These are phyloP conservation scores for Drosophila nannoptera DNA, from an alignment of 1,140 invertebrate species.

Conservation along the genomic window DNA sequence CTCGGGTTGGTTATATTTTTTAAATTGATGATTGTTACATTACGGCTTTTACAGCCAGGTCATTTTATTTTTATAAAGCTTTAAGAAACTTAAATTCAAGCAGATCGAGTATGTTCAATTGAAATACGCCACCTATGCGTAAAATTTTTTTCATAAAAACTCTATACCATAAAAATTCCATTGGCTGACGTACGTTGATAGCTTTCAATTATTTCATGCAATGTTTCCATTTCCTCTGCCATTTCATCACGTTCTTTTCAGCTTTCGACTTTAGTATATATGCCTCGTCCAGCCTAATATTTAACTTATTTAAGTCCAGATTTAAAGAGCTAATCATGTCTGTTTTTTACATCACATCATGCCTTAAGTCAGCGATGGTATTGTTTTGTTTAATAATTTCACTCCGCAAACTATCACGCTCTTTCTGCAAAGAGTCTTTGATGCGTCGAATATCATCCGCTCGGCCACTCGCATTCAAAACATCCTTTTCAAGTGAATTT, in stretches of 20 bases:
- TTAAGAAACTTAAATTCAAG: neutral
- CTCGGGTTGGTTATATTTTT: no score
- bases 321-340: conserved; percentile 58
- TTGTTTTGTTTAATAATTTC: conserved; percentile 64
- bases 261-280: conserved; percentile 55
- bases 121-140: no score
- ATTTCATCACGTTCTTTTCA: conserved; percentile 64
- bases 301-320: conserved; percentile 62
- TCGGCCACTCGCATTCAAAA: conserved; percentile 51
- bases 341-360: conserved; percentile 56
- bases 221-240: conserved; percentile 62
- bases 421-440: conserved; percentile 56
- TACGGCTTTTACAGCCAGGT: no score
- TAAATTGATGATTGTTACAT: no score
- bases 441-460: conserved; percentile 54
- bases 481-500: conserved; percentile 60
- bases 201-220: conserved; percentile 59
- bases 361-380: conserved; percentile 51
- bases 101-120: neutral
- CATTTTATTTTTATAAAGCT: neutral
- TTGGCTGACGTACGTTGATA: conserved; percentile 49
- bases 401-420: conserved; percentile 57
- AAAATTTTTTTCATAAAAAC: no score
- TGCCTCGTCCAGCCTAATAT: conserved; percentile 59
- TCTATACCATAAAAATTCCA: no score